These are phyloP conservation scores for Torymus tubicola DNA, from an alignment of 2,888 invertebrate species.

Conservation along the genomic window DNA sequence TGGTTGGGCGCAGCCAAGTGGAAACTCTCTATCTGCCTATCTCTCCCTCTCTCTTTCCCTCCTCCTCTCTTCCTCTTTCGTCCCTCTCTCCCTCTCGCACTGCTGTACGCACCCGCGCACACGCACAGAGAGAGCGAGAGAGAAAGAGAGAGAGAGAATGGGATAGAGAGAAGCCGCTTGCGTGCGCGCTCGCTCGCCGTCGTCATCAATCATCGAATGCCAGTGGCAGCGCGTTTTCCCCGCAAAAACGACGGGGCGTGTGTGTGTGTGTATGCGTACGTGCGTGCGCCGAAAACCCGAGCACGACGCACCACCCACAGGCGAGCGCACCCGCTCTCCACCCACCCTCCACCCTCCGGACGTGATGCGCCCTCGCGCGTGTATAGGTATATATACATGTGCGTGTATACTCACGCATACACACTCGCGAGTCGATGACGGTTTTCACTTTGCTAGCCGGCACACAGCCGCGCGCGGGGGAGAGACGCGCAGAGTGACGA, in stretches of 20 bases:
- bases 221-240: slow-evolving; percentile 71
- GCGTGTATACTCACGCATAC: not conserved
- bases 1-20: slow-evolving; percentile 53
- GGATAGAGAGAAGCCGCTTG: no score
- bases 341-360: not conserved
- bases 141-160: no score
- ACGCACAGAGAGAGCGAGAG: no score
- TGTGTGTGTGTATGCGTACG: slow-evolving; percentile 48
- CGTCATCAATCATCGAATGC: slow-evolving; percentile 75
- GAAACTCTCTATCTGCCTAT: slow-evolving; percentile 48
- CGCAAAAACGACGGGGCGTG: slow-evolving; percentile 67
- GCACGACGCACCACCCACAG: slow-evolving; percentile 44
- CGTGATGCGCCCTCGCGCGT: not conserved
- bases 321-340: slow-evolving; percentile 1
- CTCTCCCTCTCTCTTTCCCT: slow-evolving; percentile 27
- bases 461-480: slow-evolving; percentile 1
- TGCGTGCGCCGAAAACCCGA: slow-evolving; percentile 39
- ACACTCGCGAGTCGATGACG: slow-evolving; percentile 43
- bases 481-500: slow-evolving; percentile 4
- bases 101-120: no score
- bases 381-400: not conserved
- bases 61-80: slow-evolving; percentile 35
- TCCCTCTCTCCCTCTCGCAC: slow-evolving; percentile 37
- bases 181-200: slow-evolving; percentile 60
- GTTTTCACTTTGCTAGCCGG: slow-evolving; percentile 48